phyloP scores from a whole-genome alignment of 1,140 invertebrate genomes.

The Euwallacea fornicatus region DNA sequence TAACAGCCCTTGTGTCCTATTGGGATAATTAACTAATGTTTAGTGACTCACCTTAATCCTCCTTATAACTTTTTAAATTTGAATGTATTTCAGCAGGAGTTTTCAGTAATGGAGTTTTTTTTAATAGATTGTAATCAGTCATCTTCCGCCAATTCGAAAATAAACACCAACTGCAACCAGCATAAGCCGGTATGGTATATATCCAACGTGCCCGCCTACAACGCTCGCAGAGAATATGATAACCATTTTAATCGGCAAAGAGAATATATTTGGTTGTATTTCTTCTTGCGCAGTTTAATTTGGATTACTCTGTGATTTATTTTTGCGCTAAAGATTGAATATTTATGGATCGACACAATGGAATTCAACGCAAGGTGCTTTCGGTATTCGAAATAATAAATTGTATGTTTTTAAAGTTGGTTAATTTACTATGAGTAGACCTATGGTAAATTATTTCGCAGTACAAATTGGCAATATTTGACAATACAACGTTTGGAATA shows the following conservation, averaged over 20 bases:
- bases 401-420: no score
- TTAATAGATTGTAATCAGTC: slow-evolving; percentile 34
- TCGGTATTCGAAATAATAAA: no score
- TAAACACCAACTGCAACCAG: slow-evolving; percentile 62
- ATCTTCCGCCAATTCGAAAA: slow-evolving; percentile 32
- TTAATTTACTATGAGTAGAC: no score
- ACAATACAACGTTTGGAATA: no score
- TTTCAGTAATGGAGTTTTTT: background rate
- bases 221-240: slow-evolving; percentile 1
- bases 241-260: slow-evolving; percentile 26
- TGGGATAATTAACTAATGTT: no score
- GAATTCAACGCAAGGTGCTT: no score
- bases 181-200: slow-evolving; percentile 62
- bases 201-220: slow-evolving; percentile 25
- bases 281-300: slow-evolving; percentile 40
- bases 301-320: slow-evolving; percentile 41
- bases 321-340: background rate
- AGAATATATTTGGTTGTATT: slow-evolving; percentile 38
- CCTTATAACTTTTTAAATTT: background rate
- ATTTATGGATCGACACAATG: no score
- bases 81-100: background rate
- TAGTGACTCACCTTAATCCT: no score
- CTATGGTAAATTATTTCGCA: no score
- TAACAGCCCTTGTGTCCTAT: no score
- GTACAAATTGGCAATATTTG: no score